A percentile compares a stretch with the other conserved stretches of the same genome.
phyloP scores from a whole-genome alignment of 1,140 invertebrate species.

The Euura lappo region DNA sequence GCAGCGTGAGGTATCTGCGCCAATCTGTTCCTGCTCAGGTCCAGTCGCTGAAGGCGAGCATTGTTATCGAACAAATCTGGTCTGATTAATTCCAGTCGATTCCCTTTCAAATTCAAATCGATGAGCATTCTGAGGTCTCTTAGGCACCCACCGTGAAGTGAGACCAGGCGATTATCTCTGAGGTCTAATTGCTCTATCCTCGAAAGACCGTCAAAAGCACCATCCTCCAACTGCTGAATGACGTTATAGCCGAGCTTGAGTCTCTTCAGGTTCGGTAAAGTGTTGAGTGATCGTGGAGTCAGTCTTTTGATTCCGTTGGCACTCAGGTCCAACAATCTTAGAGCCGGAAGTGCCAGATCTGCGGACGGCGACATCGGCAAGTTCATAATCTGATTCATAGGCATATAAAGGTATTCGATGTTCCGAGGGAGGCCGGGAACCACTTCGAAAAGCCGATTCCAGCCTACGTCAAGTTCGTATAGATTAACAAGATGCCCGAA shows the following conservation, averaged over 20 bases:
- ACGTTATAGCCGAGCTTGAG: slow-evolving; percentile 81
- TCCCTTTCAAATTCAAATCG: slow-evolving; percentile 77
- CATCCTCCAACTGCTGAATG: slow-evolving; percentile 72
- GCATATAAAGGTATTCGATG: slow-evolving; percentile 78
- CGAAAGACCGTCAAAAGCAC: slow-evolving; percentile 72
- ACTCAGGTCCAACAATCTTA: slow-evolving; percentile 77
- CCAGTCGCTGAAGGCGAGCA: slow-evolving; percentile 68
- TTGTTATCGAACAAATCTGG: slow-evolving; percentile 73
- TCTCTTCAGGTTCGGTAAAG: slow-evolving; percentile 72
- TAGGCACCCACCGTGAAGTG: slow-evolving; percentile 72
- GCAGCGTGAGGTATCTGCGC: slow-evolving; percentile 69
- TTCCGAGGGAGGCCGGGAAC: slow-evolving; percentile 76
- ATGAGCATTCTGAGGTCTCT: slow-evolving; percentile 67
- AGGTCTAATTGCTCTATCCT: slow-evolving; percentile 79
- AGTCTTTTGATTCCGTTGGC: slow-evolving; percentile 79
- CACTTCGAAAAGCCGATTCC: slow-evolving; percentile 75
- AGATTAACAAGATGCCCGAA: slow-evolving; percentile 76
- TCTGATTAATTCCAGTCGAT: slow-evolving; percentile 74
- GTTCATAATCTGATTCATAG: slow-evolving; percentile 74
- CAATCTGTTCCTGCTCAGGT: slow-evolving; percentile 80
- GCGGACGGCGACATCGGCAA: slow-evolving; percentile 70
- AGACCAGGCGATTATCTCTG: slow-evolving; percentile 75
- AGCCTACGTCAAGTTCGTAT: slow-evolving; percentile 80
- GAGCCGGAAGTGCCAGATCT: slow-evolving; percentile 71
- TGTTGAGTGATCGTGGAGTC: slow-evolving; percentile 68